Evolutionary conservation across 1,140 invertebrate genomes (phyloP), one percentile per base, ranked within the genome.

Genomic region (Trigoniulus corallinus): DNA sequence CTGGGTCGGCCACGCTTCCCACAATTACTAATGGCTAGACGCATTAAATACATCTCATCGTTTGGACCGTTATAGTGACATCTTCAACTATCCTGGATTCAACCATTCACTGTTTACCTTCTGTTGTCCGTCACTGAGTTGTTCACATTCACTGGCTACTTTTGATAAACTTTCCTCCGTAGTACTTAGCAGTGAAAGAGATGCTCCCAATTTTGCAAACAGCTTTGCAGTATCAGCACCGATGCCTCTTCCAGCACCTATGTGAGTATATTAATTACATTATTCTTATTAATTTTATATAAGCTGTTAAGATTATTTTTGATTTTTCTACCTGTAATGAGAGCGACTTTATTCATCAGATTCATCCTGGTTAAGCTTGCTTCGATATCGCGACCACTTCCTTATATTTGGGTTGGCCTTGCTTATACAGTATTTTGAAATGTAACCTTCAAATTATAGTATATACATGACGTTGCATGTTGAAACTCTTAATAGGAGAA

Each of bases 1-100:
- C 48, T 48, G 39, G 59, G 53, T 50, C 51, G 2, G 48, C 53
- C 12, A 64, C 26, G 48, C 59, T 57, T 29, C 53, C 59, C n/a
- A 51, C 25, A 34, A 50, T 54, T 20, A 54, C 20, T 22, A 50
- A n/a, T 43, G 48, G 48, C 48, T 50, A 26, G 3, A 46, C n/a
- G n/a, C n/a, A n/a, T n/a, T n/a, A n/a, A n/a, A n/a, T n/a, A n/a
- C n/a, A n/a, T n/a, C n/a, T n/a, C n/a, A n/a, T n/a, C n/a, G n/a
- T n/a, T n/a, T n/a, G n/a, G n/a, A n/a, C n/a, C n/a, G n/a, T n/a
- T n/a, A n/a, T n/a, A n/a, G n/a, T n/a, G n/a, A n/a, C n/a, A n/a
- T n/a, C n/a, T n/a, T n/a, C n/a, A n/a, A n/a, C n/a, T n/a, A n/a
- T n/a, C n/a, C n/a, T n/a, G n/a, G n/a, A n/a, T n/a, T n/a, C n/a